Conservation (phyloP, 2,113 vertebrate species). For the Nerophis ophidion region DNA sequence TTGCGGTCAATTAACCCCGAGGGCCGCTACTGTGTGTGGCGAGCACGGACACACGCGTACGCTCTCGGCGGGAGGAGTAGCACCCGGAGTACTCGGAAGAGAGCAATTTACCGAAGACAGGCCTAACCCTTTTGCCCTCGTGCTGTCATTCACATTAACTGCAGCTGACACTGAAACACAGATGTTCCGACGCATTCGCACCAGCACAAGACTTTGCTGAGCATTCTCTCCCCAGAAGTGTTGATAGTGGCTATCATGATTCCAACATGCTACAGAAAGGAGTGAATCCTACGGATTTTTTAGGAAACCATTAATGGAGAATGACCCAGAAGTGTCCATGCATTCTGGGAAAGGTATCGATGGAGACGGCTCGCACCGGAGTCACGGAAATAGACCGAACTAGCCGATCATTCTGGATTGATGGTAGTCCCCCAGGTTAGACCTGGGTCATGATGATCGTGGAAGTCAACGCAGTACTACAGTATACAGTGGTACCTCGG, state of each 20-base stretch:
- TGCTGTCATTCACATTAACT: constrained; percentile 45
- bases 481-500: too few species aligned
- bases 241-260: too few species aligned
- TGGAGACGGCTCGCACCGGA: not conserved
- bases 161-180: constrained; percentile 36
- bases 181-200: constrained; percentile 9
- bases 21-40: constrained; percentile 43
- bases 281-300: too few species aligned
- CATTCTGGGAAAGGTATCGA: not conserved
- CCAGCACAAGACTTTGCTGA: not conserved
- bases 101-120: constrained; percentile 50
- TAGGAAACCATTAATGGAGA: too few species aligned
- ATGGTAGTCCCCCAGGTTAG: not conserved
- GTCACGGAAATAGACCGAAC: not conserved
- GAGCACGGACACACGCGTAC: constrained; percentile 8
- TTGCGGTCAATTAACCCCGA: constrained; percentile 62
- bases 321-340: too few species aligned
- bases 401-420: too few species aligned
- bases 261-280: too few species aligned
- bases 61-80: not conserved
- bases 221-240: not conserved
- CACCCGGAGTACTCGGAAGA: constrained; percentile 28
- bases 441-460: not conserved
- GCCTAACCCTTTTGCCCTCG: constrained; percentile 22
- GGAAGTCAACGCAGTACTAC: too few species aligned